These are phyloP conservation scores for Albula goreensis DNA, from an alignment of 2,113 vertebrate species.

Conservation along the genomic window DNA sequence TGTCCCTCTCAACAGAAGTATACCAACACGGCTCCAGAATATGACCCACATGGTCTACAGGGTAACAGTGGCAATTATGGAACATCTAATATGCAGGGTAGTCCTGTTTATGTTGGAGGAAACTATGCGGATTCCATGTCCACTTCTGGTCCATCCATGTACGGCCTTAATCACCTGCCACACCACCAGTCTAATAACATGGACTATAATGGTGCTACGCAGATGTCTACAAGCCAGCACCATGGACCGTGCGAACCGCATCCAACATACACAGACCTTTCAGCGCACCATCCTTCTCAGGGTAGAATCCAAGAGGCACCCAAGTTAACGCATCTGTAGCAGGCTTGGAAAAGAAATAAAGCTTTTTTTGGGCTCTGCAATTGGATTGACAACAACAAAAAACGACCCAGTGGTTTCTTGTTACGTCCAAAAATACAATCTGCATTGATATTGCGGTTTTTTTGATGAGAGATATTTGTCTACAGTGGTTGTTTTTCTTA, in stretches of 20 bases:
- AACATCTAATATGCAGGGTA: constrained; percentile 84
- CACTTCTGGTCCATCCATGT: constrained; percentile 87
- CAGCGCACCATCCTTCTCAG: constrained; percentile 93
- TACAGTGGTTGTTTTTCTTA: constrained; percentile 15
- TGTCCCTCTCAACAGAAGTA: constrained; percentile 92
- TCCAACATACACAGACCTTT: constrained; percentile 93
- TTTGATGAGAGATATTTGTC: constrained; percentile 11
- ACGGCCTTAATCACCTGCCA: constrained; percentile 89
- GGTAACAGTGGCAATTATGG: constrained; percentile 82
- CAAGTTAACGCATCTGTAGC: constrained; percentile 99
- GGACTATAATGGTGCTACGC: constrained; percentile 88
- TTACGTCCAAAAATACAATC: constrained; percentile 26
- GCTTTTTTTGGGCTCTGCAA: constrained; percentile 57
- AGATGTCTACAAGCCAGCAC: constrained; percentile 83
- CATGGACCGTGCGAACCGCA: constrained; percentile 91
- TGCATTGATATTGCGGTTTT: constrained; percentile 17
- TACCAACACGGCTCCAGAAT: constrained; percentile 80
- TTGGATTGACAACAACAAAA: constrained; percentile 44
- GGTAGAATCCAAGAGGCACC: constrained; percentile 99
- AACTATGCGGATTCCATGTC: constrained; percentile 91
- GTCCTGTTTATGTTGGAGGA: constrained; percentile 87
- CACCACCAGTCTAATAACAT: constrained; percentile 87
- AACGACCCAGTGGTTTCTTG: constrained; percentile 64
- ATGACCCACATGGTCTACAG: constrained; percentile 87
- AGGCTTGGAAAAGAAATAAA: constrained; percentile 59